Base-by-base conservation (phyloP, 2,888 invertebrate species). In the Oxyteleia sp. region DNA sequence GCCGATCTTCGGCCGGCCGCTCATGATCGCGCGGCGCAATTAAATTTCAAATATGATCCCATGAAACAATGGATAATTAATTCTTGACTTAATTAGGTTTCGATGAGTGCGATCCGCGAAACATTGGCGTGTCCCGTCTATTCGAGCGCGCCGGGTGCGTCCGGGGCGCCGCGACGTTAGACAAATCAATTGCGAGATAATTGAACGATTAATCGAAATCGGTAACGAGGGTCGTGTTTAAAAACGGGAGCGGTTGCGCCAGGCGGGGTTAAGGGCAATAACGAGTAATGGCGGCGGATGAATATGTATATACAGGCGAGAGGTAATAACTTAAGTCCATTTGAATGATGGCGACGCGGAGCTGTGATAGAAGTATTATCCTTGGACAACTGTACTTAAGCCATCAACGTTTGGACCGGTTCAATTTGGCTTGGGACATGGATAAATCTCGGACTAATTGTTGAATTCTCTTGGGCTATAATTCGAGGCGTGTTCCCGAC, bases 21-120 rank as follows among this genome's bases (percentile, higher is more conserved):
- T 32, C 32, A 43, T 23, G 66, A 61, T 47, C 55, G 53, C 51
- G 16, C 35, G 61, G 18, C 64, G 49, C 68, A 69, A 82, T 82
- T 76, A 64, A 71, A 76, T 66, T 61, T 43, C 75, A 43, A 69
- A 74, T 45, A 47, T 53, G 47, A 38, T 59, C 63, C n/a, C 38
- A 63, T 61, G 64, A 59, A 68, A 64, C 79, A 69, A 79, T 74
- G 64, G 74, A 63, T 75, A 79, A 79, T 78, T 72, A 63, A 82
- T 78, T 64, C 43, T 59, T 4, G 49, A 72, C 53, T 82, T 68
- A 71, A 82, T 82, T 82, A 82, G 63, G 18, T 63, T 72, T 71
- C 66, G 45, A 71, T 38, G 69, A 61, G 66, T 75, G 45, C 63
- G 61, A 69, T 55, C 47, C 51, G 55, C 66, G 64, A 78, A 68